Conservation (phyloP, 2,888 invertebrate species). For the Alentia gelatinosa region DNA sequence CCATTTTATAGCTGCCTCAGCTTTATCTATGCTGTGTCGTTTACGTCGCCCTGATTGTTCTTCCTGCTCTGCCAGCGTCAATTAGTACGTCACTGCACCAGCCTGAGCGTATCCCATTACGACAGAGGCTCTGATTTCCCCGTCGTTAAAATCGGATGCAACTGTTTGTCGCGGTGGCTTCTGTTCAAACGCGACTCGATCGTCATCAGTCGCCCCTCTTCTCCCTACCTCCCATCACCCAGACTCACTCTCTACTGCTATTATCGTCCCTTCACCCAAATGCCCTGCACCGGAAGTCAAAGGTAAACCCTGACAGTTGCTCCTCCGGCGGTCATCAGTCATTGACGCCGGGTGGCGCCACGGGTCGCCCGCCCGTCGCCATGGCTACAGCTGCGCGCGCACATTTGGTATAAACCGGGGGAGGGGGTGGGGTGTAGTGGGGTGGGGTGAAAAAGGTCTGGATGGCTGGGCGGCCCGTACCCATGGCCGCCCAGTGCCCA, state of each 20-base stretch:
- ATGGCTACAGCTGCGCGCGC: not conserved
- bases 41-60: not conserved
- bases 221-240: not conserved
- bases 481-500: not conserved
- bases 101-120: no score
- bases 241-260: not conserved
- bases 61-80: not conserved
- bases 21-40: not conserved
- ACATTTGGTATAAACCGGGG: not conserved
- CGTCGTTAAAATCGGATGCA: no score
- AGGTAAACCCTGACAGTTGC: conserved; percentile 1
- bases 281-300: not conserved
- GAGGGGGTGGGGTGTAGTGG: not conserved
- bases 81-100: not conserved
- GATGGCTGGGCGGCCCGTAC: not conserved
- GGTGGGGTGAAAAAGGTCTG: not conserved
- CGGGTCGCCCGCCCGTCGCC: not conserved
- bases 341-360: not conserved
- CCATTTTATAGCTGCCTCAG: not conserved
- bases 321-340: conserved; percentile 16
- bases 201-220: not conserved
- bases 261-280: no score
- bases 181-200: not conserved
- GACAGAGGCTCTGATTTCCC: no score
- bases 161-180: no score